phyloP scores from a whole-genome alignment of 2,888 invertebrate genomes.

The Tetragonisca angustula region DNA sequence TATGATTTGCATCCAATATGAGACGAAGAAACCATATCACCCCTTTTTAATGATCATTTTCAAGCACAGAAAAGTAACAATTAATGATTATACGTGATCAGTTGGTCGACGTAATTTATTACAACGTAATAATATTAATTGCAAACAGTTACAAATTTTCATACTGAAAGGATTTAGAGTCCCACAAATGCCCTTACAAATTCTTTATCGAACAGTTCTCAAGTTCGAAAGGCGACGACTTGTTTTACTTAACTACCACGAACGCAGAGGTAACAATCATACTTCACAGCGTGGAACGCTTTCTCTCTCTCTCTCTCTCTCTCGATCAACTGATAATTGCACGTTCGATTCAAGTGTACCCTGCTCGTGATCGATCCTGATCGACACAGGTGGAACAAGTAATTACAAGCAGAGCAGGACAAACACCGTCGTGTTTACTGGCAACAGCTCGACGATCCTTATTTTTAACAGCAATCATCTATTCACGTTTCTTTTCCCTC shows the following conservation, averaged over 20 bases:
- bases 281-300: background rate
- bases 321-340: constrained; percentile 6
- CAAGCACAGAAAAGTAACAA: too few species aligned
- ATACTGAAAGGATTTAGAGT: background rate
- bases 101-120: too few species aligned
- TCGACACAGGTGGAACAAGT: background rate
- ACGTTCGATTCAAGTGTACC: background rate
- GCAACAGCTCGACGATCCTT: background rate
- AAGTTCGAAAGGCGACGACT: background rate
- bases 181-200: background rate
- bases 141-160: background rate
- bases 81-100: too few species aligned
- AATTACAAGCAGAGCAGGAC: constrained; percentile 1
- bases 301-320: too few species aligned
- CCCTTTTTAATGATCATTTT: too few species aligned
- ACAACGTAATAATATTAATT: background rate
- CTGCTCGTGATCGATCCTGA: background rate
- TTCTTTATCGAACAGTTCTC: background rate
- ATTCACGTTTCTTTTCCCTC: background rate
- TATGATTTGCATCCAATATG: too few species aligned
- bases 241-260: background rate
- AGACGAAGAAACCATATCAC: background rate
- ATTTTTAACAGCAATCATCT: background rate
- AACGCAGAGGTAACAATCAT: background rate
- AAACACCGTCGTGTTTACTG: background rate